phyloP scores from a whole-genome alignment of 2,113 vertebrate genomes.

The Uropsilus gracilis region DNA sequence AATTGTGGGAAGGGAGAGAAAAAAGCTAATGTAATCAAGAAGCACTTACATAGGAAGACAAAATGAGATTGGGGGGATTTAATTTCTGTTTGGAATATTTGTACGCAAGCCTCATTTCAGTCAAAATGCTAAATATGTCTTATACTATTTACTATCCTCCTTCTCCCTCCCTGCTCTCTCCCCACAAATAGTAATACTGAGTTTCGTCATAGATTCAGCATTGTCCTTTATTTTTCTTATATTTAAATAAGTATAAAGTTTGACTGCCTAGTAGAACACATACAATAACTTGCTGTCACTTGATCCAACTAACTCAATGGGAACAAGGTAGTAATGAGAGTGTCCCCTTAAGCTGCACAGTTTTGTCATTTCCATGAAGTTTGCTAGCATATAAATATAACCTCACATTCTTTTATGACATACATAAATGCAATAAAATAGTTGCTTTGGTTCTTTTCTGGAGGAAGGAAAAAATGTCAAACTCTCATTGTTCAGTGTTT shows the following conservation, averaged over 20 bases:
- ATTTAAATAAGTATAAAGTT: conserved; percentile 31
- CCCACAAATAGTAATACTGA: not conserved
- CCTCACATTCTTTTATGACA: conserved; percentile 75
- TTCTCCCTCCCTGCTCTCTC: not conserved
- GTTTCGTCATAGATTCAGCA: not conserved
- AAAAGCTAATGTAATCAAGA: not conserved
- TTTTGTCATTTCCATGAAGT: conserved; percentile 65
- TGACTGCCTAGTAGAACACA: not conserved
- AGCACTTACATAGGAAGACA: not conserved
- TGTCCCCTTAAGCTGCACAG: not conserved
- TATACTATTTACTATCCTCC: not conserved
- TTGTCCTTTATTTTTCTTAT: conserved; percentile 32
- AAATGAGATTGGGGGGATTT: not conserved
- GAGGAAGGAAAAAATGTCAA: conserved; percentile 79
- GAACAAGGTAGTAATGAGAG: not conserved
- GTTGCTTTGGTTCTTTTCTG: conserved; percentile 78
- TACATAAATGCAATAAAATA: conserved; percentile 77
- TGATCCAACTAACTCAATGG: not conserved
- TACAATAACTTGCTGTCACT: not conserved
- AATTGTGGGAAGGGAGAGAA: conserved; percentile 22
- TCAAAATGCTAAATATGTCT: not conserved
- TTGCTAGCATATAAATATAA: conserved; percentile 74
- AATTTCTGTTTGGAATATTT: conserved; percentile 46
- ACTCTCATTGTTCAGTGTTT: conserved; percentile 73
- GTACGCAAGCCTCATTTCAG: not conserved